Percentiles rank a stretch among this genome's conserved stretches.
Conservation (phyloP, 2,888 invertebrate species). For the Melolontha melolontha region DNA sequence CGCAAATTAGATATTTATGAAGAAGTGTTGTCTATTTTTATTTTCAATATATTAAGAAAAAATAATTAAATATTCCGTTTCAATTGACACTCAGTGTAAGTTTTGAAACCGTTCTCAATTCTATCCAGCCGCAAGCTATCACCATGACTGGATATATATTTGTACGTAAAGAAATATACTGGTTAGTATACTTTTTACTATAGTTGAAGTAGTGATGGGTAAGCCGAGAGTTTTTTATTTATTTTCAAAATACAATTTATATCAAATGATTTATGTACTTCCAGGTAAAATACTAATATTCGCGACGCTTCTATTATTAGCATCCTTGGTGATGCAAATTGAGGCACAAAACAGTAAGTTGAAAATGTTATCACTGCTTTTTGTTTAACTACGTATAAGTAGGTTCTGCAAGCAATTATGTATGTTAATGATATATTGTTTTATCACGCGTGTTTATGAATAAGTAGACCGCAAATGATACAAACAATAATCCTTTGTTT, state of each 20-base stretch:
- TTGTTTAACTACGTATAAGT: constrained; percentile 11
- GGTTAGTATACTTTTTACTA: constrained; percentile 11
- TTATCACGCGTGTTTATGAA: no score
- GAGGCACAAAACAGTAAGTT: constrained; percentile 30
- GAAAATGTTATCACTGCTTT: background rate
- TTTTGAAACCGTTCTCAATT: constrained; percentile 5
- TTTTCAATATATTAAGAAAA: no score
- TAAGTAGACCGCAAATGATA: no score
- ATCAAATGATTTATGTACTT: background rate
- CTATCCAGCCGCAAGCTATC: constrained; percentile 8
- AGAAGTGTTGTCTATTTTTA: background rate
- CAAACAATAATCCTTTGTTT: no score
- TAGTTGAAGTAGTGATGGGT: constrained; percentile 25
- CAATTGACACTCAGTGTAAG: background rate
- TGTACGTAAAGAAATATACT: constrained; percentile 15
- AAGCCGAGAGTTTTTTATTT: constrained; percentile 3
- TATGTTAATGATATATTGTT: no score
- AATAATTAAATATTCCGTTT: background rate
- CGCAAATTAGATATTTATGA: background rate
- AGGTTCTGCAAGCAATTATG: constrained; percentile 16
- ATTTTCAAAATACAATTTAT: background rate
- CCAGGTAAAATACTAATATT: constrained; percentile 19
- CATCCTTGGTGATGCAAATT: background rate
- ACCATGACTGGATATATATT: background rate
- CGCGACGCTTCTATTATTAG: constrained; percentile 5